These are phyloP conservation scores for Abscondita cerata DNA, from an alignment of 2,888 invertebrate species.

Conservation along the genomic window DNA sequence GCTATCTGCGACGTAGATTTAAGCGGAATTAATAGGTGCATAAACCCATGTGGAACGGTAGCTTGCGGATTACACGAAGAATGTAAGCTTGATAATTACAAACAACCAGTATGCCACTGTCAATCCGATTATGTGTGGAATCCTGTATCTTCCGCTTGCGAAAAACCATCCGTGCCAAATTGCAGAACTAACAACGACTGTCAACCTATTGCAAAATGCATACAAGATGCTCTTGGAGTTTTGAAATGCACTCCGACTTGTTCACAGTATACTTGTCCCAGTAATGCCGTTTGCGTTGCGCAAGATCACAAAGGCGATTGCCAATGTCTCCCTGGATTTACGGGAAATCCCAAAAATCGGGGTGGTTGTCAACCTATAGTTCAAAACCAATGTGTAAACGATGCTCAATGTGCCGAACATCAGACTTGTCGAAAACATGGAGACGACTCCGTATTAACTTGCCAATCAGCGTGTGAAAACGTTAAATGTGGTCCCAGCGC, in stretches of 20 bases:
- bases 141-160: conserved; percentile 80
- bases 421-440: conserved; percentile 75
- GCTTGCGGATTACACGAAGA: conserved; percentile 84
- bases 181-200: conserved; percentile 78
- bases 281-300: conserved; percentile 82
- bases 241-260: conserved; percentile 83
- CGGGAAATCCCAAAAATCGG: conserved; percentile 89
- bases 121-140: conserved; percentile 82
- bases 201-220: conserved; percentile 72
- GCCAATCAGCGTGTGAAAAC: conserved; percentile 79
- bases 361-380: conserved; percentile 80
- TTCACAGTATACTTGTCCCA: conserved; percentile 81
- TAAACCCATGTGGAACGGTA: conserved; percentile 80
- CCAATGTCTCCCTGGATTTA: conserved; percentile 82
- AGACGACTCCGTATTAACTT: conserved; percentile 66
- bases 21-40: conserved; percentile 71
- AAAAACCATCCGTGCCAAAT: conserved; percentile 87
- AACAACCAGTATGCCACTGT: conserved; percentile 81
- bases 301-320: conserved; percentile 78
- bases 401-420: conserved; percentile 83
- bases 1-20: conserved; percentile 72
- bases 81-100: conserved; percentile 72
- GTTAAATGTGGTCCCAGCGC: conserved; percentile 85
- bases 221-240: conserved; percentile 84
- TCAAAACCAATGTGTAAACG: conserved; percentile 78